Evolutionary conservation across 2,113 vertebrate species (phyloP).

Genomic region (Abramis brama): DNA sequence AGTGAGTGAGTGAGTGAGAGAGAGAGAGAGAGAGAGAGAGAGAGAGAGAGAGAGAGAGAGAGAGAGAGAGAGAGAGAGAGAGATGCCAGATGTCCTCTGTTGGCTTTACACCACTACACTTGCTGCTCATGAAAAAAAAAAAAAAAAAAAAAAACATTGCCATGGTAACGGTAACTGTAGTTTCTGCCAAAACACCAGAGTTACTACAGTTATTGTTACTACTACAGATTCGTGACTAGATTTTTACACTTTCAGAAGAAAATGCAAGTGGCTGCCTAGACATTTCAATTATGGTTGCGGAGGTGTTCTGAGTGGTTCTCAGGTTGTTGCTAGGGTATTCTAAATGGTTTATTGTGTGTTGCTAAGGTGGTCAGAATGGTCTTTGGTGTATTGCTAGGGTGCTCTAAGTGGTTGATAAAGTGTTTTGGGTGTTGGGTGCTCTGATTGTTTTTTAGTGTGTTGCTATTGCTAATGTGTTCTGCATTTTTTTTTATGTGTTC

Average conservation of each 20-base stretch:
- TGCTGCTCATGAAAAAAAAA: background rate
- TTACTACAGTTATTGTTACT: conserved; percentile 6
- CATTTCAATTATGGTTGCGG: background rate
- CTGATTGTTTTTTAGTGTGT: background rate
- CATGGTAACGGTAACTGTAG: background rate
- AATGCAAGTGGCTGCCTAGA: background rate
- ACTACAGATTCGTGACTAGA: conserved; percentile 9
- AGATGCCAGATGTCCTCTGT: background rate
- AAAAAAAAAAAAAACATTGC: background rate
- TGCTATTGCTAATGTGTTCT: background rate
- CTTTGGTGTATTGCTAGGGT: background rate
- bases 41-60: background rate
- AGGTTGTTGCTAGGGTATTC: background rate
- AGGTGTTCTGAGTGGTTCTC: background rate
- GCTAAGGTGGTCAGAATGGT: background rate
- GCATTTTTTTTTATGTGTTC: background rate
- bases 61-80: background rate
- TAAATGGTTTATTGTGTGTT: background rate
- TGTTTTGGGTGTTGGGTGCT: background rate
- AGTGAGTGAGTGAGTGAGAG: background rate
- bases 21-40: background rate
- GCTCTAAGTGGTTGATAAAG: background rate
- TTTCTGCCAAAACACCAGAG: background rate
- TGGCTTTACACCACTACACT: background rate
- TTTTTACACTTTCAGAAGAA: background rate